A percentile compares a stretch with the other conserved stretches of the same genome.
Evolutionary conservation across 2,113 vertebrate species (phyloP).

Genomic region (Smithornis capensis): DNA sequence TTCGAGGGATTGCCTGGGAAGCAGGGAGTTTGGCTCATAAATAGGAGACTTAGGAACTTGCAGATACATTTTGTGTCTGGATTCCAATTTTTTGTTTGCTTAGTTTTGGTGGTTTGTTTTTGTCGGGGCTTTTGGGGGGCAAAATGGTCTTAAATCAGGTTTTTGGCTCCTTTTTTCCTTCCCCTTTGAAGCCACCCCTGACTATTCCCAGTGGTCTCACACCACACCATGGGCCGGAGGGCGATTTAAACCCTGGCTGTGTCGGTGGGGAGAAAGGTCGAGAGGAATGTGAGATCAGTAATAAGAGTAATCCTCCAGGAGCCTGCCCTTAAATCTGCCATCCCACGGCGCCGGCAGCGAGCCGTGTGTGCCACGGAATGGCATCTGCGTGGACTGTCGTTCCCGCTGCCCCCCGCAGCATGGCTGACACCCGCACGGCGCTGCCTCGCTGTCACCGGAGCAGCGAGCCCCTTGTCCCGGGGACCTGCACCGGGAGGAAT

Average conservation of each 20-base stretch:
- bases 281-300: background rate
- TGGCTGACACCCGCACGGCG: slow-evolving; percentile 33
- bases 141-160: no score
- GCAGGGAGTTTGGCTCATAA: background rate
- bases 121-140: background rate
- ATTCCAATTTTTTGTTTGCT: no score
- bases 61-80: background rate
- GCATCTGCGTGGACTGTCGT: slow-evolving; percentile 51
- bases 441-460: slow-evolving; percentile 40
- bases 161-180: background rate
- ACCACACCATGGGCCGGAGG: background rate
- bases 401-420: slow-evolving; percentile 10
- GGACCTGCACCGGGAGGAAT: slow-evolving; percentile 49
- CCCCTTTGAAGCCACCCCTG: background rate
- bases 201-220: background rate
- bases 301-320: slow-evolving; percentile 16
- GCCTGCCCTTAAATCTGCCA: slow-evolving; percentile 8
- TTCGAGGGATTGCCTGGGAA: background rate
- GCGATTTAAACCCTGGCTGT: background rate
- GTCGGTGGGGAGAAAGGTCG: background rate
- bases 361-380: background rate
- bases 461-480: background rate
- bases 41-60: background rate
- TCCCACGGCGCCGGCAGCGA: background rate
- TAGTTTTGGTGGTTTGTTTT: background rate